Evolutionary conservation across 1,140 invertebrate species (phyloP).

Genomic region (Drosophila kanapiae): DNA sequence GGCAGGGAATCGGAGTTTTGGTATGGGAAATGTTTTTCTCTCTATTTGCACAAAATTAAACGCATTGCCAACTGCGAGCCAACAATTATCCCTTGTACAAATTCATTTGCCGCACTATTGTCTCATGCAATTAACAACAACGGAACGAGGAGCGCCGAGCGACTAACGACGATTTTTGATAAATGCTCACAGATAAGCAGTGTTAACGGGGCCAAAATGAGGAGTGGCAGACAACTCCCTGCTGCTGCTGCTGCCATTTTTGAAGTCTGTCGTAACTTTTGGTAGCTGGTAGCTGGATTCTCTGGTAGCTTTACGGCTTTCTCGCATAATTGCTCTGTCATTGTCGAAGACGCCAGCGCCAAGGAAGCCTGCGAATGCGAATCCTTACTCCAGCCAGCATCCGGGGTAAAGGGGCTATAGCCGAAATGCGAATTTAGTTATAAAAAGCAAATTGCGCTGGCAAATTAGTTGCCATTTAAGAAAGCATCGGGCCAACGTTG

Average conservation of each 20-base stretch:
- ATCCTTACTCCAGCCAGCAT: conserved; percentile 7
- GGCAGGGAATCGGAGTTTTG: background rate
- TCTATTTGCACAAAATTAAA: conserved; percentile 83
- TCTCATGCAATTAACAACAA: conserved; percentile 74
- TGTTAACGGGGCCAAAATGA: conserved; percentile 23
- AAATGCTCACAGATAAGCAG: conserved; percentile 69
- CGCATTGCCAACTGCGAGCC: conserved; percentile 66
- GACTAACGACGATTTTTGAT: conserved; percentile 73
- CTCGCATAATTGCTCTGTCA: conserved; percentile 76
- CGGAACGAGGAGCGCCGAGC: conserved; percentile 2
- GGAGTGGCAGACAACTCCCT: background rate
- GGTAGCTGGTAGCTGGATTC: conserved; percentile 43
- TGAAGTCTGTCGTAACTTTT: conserved; percentile 66
- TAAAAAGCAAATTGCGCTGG: conserved; percentile 78
- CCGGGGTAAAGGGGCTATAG: background rate
- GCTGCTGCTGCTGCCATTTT: conserved; percentile 5
- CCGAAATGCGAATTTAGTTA: conserved; percentile 76
- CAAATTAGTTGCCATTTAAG: conserved; percentile 82
- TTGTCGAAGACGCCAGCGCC: conserved; percentile 58
- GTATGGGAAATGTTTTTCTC: conserved; percentile 56
- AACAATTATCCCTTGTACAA: conserved; percentile 80
- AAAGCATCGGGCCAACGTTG: conserved; percentile 50
- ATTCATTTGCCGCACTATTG: conserved; percentile 82
- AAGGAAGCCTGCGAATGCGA: conserved; percentile 30
- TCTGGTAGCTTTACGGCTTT: conserved; percentile 70